A percentile compares a stretch with the other conserved stretches of the same genome.
Conservation (phyloP, 2,797 vertebrate genomes). For the Cossypha caffra region DNA sequence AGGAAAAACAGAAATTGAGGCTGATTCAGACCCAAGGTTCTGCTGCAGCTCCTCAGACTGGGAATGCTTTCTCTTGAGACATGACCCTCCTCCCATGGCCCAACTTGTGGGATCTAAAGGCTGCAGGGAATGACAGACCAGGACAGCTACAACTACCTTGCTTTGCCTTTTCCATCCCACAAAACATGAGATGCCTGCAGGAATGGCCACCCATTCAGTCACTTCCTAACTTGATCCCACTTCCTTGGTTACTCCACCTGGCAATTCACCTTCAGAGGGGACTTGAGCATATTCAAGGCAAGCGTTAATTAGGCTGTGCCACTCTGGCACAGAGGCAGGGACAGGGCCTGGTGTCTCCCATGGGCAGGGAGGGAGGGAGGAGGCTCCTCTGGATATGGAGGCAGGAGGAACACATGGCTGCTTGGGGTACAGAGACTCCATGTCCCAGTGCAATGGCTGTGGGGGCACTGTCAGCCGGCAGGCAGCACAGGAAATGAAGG, state of each 20-base stretch:
- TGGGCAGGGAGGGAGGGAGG: background rate
- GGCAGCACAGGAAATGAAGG: background rate
- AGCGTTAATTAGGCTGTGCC: background rate
- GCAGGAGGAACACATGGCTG: background rate
- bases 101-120: background rate
- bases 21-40: background rate
- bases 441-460: background rate
- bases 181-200: rapidly evolving
- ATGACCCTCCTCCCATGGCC: background rate
- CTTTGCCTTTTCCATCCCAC: background rate
- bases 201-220: background rate
- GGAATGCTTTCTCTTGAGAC: background rate
- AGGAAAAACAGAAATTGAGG: background rate
- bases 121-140: background rate
- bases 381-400: background rate
- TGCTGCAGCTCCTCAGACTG: background rate
- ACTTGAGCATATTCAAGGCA: background rate
- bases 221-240: background rate
- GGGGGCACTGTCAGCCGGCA: background rate
- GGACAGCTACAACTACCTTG: background rate
- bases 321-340: background rate
- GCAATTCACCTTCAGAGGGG: background rate
- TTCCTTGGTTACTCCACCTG: background rate
- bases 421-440: background rate
- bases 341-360: background rate